These are phyloP conservation scores for Pseudorhiza aurosa DNA, from an alignment of 30 jellyfish, hydroid and myxozoan species.

Conservation along the genomic window DNA sequence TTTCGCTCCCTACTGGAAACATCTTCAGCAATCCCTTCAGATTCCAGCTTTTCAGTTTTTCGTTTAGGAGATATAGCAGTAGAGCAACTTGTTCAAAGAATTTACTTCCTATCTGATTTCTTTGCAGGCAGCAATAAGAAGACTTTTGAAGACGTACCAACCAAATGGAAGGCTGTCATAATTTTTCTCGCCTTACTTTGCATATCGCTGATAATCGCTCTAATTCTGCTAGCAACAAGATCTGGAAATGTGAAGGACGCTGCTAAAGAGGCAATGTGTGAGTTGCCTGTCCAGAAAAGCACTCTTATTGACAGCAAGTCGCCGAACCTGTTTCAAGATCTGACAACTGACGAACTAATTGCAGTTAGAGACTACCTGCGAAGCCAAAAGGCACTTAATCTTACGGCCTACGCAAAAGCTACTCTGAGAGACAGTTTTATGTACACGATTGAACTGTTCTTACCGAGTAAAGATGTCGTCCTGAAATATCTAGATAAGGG, in stretches of 20 bases:
- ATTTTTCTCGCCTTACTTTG: neutral
- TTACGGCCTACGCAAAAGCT: slow-evolving; percentile 47
- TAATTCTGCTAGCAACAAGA: neutral
- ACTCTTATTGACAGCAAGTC: neutral
- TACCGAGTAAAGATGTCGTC: slow-evolving; percentile 45
- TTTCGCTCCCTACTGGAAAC: too few relatives aligned
- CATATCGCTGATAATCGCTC: neutral
- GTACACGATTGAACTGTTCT: slow-evolving; percentile 39
- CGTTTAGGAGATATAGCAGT: too few relatives aligned
- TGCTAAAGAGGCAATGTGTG: neutral
- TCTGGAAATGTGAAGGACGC: neutral
- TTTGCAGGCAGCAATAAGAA: neutral
- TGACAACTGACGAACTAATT: slow-evolving; percentile 25
- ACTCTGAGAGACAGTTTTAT: slow-evolving; percentile 56
- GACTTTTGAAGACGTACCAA: neutral
- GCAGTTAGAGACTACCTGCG: slow-evolving; percentile 11
- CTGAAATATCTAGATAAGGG: slow-evolving; percentile 32
- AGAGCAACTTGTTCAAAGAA: too few relatives aligned
- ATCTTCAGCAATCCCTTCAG: too few relatives aligned
- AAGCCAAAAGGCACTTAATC: slow-evolving; percentile 8
- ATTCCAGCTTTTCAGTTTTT: too few relatives aligned
- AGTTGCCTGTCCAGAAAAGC: slow-evolving; percentile 6
- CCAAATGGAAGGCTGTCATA: neutral
- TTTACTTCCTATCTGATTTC: too few relatives aligned
- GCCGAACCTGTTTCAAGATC: slow-evolving; percentile 58